Percentiles rank a stretch among this genome's conserved stretches.
These are phyloP conservation scores for Lysandra coridon DNA, from an alignment of 2,888 invertebrate genomes.

Conservation along the genomic window DNA sequence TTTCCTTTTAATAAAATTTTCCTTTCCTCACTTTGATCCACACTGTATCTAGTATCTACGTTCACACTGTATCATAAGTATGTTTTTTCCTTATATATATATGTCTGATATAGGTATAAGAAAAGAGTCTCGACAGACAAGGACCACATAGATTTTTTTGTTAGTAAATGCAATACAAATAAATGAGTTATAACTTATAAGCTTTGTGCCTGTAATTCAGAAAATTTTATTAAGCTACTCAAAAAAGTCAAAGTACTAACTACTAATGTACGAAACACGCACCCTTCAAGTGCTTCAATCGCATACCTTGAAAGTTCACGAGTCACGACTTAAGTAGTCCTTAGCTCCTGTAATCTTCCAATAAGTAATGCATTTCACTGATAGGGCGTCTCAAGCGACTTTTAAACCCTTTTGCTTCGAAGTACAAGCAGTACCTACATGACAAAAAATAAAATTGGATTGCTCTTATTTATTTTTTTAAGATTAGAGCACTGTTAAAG, in stretches of 20 bases:
- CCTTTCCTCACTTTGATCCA: too few relatives aligned
- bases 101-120: too few relatives aligned
- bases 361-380: conserved; percentile 5
- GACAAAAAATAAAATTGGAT: neutral
- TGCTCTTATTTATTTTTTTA: too few relatives aligned
- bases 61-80: too few relatives aligned
- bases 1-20: too few relatives aligned
- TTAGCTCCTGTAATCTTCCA: conserved; percentile 1
- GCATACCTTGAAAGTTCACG: neutral
- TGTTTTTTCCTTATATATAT: too few relatives aligned
- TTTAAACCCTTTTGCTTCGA: neutral
- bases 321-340: neutral
- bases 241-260: conserved; percentile 1
- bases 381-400: neutral
- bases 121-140: too few relatives aligned
- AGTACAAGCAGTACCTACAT: neutral
- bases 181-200: neutral
- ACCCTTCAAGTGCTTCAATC: neutral
- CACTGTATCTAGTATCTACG: too few relatives aligned
- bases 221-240: neutral
- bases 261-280: neutral
- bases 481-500: too few relatives aligned
- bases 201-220: neutral
- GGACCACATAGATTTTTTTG: too few relatives aligned
- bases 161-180: neutral